Percentiles rank a stretch among this genome's conserved stretches.
These are phyloP conservation scores for Euborellia annulipes DNA, from an alignment of 1,140 invertebrate genomes.

Conservation along the genomic window DNA sequence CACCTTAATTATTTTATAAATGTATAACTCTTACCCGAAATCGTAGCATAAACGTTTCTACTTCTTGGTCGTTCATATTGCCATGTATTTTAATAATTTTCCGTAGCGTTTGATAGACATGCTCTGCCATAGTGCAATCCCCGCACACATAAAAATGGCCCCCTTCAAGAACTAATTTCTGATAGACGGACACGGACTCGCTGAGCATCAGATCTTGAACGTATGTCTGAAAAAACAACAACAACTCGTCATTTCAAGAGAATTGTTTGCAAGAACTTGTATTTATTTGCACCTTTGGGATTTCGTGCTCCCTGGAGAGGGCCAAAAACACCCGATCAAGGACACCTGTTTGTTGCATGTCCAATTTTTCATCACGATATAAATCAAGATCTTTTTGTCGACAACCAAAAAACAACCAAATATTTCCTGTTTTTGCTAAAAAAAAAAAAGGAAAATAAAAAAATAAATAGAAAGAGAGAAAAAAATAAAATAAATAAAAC, in stretches of 20 bases:
- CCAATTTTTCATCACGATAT: slow-evolving; percentile 68
- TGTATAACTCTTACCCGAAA: slow-evolving; percentile 71
- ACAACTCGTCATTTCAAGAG: too few relatives aligned
- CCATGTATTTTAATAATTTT: slow-evolving; percentile 74
- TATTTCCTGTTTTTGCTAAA: slow-evolving; percentile 41
- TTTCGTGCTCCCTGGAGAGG: slow-evolving; percentile 62
- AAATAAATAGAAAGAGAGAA: too few relatives aligned
- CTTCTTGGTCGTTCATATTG: slow-evolving; percentile 59
- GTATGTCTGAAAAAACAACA: slow-evolving; percentile 59
- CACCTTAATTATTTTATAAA: too few relatives aligned
- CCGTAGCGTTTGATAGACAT: slow-evolving; percentile 86
- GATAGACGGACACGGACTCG: slow-evolving; percentile 60
- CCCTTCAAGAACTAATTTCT: slow-evolving; percentile 55
- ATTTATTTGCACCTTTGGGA: slow-evolving; percentile 84
- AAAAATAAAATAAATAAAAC: too few relatives aligned
- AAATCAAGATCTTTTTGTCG: slow-evolving; percentile 66
- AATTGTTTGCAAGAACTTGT: not conserved
- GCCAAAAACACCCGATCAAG: slow-evolving; percentile 68
- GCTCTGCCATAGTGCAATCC: slow-evolving; percentile 96
- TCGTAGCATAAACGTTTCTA: slow-evolving; percentile 69
- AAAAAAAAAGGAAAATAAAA: not conserved
- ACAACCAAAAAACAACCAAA: slow-evolving; percentile 87
- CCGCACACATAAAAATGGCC: slow-evolving; percentile 95
- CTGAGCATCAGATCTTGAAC: slow-evolving; percentile 79
- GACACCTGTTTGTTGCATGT: slow-evolving; percentile 56